Evolutionary conservation across 2,797 vertebrate genomes (phyloP), one percentile per base, ranked within the genome.

Genomic region (Melanotaenia pygmaea): DNA sequence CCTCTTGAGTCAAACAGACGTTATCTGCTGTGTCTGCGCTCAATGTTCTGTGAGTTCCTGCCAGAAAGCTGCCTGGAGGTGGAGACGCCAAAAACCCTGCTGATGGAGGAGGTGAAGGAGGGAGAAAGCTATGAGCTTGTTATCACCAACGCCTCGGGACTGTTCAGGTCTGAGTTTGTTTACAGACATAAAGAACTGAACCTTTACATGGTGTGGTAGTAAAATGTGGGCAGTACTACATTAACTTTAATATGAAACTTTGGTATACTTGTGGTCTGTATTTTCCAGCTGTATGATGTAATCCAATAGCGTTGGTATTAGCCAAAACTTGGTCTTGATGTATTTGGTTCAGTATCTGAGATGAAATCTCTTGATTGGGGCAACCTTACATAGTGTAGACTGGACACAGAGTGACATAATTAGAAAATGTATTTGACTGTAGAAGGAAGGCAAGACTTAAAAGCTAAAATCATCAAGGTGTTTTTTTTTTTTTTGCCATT

Each of bases 11-110:
- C 87, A 1, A 72, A 0, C 0, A 91, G 95, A 10, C 89, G 74
- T n/a, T 98, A 98, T 85, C 74, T 98, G 70, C 93, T 99, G 62
- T 94, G 94, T 74, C 96, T 97, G 0, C 93, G 94, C 14, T 93
- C 94, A 64, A 96, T 96, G 87, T 97, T 99, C 86, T 96, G 87
- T 0, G 97, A 99, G 91, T 97, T 99, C 88, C 93, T 98, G 59
- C 95, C 92, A 0, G 88, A 94, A 38, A 84, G 75, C 79, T 87
- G 74, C 67, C 69, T 93, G 64, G 93, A 91, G 47, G 91, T 94
- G 53, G 91, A 94, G 37, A 51, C 75, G 0, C 63, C 90, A 0
- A 57, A 14, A 3, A 94, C 95, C 0, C 51, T 96, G 84, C 92
- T 96, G 67, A 93, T 99, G 94, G 93, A 94, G 32, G 95, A 98